These are phyloP conservation scores for Eubasilissa regina DNA, from an alignment of 1,140 invertebrate species.

Conservation along the genomic window DNA sequence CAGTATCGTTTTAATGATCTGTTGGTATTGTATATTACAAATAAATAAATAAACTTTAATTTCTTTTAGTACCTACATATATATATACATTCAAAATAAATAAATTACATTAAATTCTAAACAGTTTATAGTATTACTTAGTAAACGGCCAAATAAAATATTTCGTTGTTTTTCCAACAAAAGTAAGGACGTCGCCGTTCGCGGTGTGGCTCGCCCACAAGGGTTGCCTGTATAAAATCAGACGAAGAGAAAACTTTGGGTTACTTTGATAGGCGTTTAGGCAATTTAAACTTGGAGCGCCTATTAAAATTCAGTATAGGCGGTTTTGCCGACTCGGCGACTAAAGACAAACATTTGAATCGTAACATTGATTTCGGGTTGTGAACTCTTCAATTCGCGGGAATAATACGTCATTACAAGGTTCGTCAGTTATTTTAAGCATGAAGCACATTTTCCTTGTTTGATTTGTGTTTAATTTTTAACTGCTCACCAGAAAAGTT, in stretches of 20 bases:
- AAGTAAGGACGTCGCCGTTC: not conserved
- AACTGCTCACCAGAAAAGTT: no score
- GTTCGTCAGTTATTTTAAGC: not conserved
- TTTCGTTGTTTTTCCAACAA: not conserved
- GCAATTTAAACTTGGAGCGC: slow-evolving; percentile 46
- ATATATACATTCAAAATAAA: no score
- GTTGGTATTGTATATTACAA: no score
- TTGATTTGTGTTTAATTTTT: no score
- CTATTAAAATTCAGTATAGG: slow-evolving; percentile 54
- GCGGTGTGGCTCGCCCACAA: not conserved
- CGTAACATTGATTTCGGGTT: slow-evolving; percentile 53
- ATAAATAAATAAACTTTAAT: no score
- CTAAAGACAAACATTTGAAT: slow-evolving; percentile 52
- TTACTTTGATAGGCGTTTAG: slow-evolving; percentile 53
- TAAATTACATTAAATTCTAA: no score
- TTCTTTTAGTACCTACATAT: no score
- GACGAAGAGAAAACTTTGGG: slow-evolving; percentile 45
- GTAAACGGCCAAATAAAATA: no score
- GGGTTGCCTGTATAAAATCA: slow-evolving; percentile 5
- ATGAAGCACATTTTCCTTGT: not conserved
- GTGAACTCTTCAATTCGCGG: not conserved
- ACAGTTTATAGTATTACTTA: no score
- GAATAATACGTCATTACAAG: not conserved
- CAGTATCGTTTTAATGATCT: no score
- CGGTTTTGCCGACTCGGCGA: slow-evolving; percentile 52